Evolutionary conservation across 2,113 vertebrate species (phyloP).

Genomic region (Glaucomys volans): DNA sequence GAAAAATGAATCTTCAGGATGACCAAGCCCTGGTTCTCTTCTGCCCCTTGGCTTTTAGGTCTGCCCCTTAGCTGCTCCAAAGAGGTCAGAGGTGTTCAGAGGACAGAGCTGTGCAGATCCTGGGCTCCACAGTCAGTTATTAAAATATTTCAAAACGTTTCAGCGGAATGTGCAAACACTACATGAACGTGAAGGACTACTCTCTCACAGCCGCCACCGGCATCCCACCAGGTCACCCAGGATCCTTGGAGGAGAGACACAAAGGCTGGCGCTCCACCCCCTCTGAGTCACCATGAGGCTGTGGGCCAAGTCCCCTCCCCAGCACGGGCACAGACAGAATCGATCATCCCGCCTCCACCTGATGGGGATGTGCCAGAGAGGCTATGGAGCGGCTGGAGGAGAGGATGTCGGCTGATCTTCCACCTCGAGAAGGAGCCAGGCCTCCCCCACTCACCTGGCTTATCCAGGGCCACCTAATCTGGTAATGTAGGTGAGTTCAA

Average conservation of each 20-base stretch:
- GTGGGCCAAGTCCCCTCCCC: not conserved
- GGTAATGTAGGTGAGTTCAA: not conserved
- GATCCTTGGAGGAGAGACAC: not conserved
- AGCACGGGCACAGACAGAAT: not conserved
- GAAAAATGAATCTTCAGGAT: not conserved
- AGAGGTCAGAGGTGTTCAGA: not conserved
- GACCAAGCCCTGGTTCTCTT: not conserved
- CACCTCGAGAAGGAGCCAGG: not conserved
- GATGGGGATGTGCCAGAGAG: not conserved
- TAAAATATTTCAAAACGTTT: not conserved
- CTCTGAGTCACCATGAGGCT: not conserved
- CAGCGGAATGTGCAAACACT: not conserved
- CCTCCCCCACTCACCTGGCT: not conserved
- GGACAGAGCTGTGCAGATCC: not conserved
- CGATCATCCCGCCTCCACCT: not conserved
- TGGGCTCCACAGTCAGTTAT: not conserved
- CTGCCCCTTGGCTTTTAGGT: not conserved
- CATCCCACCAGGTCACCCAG: not conserved
- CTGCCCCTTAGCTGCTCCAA: not conserved
- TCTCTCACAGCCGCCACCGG: not conserved
- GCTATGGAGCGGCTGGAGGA: not conserved
- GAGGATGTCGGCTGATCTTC: not conserved
- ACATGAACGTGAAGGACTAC: not conserved
- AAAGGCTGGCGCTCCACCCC: not conserved
- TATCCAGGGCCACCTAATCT: not conserved